A percentile compares a stretch with the other conserved stretches of the same genome.
Evolutionary conservation across 1,140 invertebrate genomes (phyloP).

Genomic region (Hypothenemus hampei): DNA sequence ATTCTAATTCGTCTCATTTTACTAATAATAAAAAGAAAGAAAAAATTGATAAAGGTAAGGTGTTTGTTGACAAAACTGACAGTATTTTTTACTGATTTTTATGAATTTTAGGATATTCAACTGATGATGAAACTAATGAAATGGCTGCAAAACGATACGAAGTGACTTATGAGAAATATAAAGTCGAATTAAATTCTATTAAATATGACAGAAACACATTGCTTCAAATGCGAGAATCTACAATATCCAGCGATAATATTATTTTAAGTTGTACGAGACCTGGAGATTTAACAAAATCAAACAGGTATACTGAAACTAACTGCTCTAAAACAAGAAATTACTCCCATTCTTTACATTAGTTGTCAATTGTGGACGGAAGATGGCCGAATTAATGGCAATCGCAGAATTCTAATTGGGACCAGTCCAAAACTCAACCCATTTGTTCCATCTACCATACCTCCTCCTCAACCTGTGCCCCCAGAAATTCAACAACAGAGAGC

Average conservation of each 20-base stretch:
- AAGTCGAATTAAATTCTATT: constrained; percentile 47
- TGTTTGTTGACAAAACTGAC: not conserved
- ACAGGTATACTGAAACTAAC: constrained; percentile 3
- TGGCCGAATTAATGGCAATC: constrained; percentile 30
- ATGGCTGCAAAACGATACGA: constrained; percentile 41
- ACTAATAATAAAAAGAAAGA: not conserved
- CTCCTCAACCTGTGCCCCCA: constrained; percentile 57
- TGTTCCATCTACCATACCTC: constrained; percentile 49
- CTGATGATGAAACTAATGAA: constrained; percentile 44
- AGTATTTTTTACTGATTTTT: not conserved
- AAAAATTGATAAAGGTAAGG: not conserved
- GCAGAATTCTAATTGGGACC: constrained; percentile 6
- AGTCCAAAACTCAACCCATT: constrained; percentile 46
- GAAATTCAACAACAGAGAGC: constrained; percentile 72
- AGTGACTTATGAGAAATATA: constrained; percentile 43
- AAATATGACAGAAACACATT: constrained; percentile 49
- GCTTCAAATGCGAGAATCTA: constrained; percentile 47
- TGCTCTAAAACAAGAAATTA: not conserved
- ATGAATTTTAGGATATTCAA: constrained; percentile 30
- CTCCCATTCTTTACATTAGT: not conserved
- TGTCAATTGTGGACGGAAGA: constrained; percentile 26
- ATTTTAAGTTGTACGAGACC: constrained; percentile 26
- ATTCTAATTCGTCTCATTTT: not conserved
- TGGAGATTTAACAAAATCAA: constrained; percentile 28
- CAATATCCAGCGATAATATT: constrained; percentile 40